Percentiles rank a stretch among this genome's conserved stretches.
Evolutionary conservation across 2,888 invertebrate genomes (phyloP).

Genomic region (Drosophila prostipennis): DNA sequence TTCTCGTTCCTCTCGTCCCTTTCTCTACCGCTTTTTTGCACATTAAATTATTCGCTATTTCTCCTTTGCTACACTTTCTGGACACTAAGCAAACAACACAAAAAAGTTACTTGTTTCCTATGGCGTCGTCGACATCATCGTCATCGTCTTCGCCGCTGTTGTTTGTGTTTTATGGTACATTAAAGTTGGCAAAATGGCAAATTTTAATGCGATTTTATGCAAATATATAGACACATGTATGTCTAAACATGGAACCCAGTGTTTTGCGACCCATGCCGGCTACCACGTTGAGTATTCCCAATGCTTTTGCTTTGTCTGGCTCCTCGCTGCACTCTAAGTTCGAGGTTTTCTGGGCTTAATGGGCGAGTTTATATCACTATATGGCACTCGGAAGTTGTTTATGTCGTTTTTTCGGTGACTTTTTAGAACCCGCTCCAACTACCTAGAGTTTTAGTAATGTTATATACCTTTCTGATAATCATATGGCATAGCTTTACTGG

Average conservation of each 20-base stretch:
- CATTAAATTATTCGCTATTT: constrained; percentile 48
- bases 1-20: not conserved
- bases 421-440: not conserved
- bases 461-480: too few relatives aligned
- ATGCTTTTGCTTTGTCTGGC: not conserved
- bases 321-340: constrained; percentile 15
- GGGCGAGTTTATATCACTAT: constrained; percentile 17
- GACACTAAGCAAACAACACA: constrained; percentile 39
- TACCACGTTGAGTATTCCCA: constrained; percentile 6
- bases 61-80: constrained; percentile 54
- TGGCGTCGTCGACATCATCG: constrained; percentile 38
- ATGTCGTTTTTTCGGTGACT: constrained; percentile 2
- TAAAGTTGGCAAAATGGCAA: constrained; percentile 74
- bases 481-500: too few relatives aligned
- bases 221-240: constrained; percentile 47
- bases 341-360: constrained; percentile 20
- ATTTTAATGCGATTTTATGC: constrained; percentile 76
- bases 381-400: constrained; percentile 20
- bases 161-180: constrained; percentile 70
- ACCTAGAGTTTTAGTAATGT: too few relatives aligned
- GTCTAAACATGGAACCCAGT: constrained; percentile 8
- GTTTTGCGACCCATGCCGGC: constrained; percentile 17
- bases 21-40: constrained; percentile 33
- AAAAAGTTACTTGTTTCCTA: constrained; percentile 53
- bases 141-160: constrained; percentile 28